phyloP scores from a whole-genome alignment of 2,797 vertebrate species.

The Bradypus variegatus region DNA sequence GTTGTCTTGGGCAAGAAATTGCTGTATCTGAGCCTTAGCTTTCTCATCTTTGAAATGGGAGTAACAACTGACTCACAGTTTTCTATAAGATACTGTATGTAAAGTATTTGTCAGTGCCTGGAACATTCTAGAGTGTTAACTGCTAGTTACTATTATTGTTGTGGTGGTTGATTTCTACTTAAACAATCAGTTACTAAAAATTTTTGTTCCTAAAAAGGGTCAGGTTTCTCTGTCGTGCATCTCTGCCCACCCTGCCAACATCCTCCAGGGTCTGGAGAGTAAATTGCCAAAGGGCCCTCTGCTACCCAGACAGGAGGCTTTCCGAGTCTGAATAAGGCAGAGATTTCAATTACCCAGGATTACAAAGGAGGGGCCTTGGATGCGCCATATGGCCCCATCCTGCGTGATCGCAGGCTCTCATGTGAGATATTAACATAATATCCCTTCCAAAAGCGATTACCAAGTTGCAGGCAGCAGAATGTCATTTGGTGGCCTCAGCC shows the following conservation, averaged over 20 bases:
- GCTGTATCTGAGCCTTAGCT: background rate
- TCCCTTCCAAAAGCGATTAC: slow-evolving; percentile 67
- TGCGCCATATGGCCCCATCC: slow-evolving; percentile 65
- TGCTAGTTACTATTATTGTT: background rate
- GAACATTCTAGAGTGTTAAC: background rate
- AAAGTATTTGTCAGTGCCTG: background rate
- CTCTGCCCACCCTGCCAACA: background rate
- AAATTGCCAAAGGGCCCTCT: background rate
- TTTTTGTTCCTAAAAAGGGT: background rate
- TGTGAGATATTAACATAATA: slow-evolving; percentile 68
- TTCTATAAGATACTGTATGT: background rate
- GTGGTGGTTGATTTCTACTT: background rate
- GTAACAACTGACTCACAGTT: background rate
- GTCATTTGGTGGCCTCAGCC: slow-evolving; percentile 69
- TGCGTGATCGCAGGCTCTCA: slow-evolving; percentile 55
- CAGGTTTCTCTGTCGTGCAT: background rate
- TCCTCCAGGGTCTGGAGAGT: background rate
- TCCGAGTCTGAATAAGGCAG: background rate
- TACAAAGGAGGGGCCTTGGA: slow-evolving; percentile 33
- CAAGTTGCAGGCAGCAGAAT: slow-evolving; percentile 68
- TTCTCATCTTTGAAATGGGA: background rate
- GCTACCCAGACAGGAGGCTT: background rate
- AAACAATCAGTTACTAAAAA: background rate
- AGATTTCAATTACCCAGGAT: slow-evolving; percentile 41
- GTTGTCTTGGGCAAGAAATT: too few species aligned